Conservation (phyloP, 2,888 invertebrate species). For the Leptinotarsa tumamoca region DNA sequence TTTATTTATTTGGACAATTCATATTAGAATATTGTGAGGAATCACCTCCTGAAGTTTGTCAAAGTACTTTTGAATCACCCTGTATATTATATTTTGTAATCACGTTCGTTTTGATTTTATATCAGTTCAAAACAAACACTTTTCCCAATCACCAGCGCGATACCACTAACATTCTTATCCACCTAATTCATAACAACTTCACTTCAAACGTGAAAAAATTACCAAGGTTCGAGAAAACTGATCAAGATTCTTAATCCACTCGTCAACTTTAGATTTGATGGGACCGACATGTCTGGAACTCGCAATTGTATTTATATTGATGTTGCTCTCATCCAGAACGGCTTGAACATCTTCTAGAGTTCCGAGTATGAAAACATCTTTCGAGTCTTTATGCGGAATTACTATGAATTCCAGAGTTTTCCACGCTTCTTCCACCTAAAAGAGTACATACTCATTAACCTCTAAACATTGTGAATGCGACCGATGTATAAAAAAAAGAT, state of each 20-base stretch:
- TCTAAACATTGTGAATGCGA: too few species aligned
- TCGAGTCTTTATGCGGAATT: constrained; percentile 81
- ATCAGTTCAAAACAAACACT: too few species aligned
- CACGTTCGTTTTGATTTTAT: too few species aligned
- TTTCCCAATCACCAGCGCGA: too few species aligned
- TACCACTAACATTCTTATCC: too few species aligned
- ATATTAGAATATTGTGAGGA: too few species aligned
- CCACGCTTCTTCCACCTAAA: constrained; percentile 86
- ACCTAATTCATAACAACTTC: too few species aligned
- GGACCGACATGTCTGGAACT: constrained; percentile 89
- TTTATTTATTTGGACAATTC: too few species aligned
- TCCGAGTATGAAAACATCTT: constrained; percentile 87
- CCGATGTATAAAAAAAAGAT: too few species aligned
- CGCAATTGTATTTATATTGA: constrained; percentile 87
- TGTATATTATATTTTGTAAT: too few species aligned
- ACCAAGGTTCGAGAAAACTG: constrained; percentile 87
- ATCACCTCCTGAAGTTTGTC: too few species aligned
- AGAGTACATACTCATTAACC: background rate
- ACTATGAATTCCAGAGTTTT: constrained; percentile 83
- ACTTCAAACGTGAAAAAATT: constrained; percentile 42
- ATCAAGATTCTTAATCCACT: constrained; percentile 83
- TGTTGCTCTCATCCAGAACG: constrained; percentile 86
- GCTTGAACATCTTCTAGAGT: constrained; percentile 87
- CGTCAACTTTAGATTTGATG: constrained; percentile 84
- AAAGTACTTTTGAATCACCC: too few species aligned